These are phyloP conservation scores for Abrostola tripartita DNA, from an alignment of 2,888 invertebrate species.

Conservation along the genomic window DNA sequence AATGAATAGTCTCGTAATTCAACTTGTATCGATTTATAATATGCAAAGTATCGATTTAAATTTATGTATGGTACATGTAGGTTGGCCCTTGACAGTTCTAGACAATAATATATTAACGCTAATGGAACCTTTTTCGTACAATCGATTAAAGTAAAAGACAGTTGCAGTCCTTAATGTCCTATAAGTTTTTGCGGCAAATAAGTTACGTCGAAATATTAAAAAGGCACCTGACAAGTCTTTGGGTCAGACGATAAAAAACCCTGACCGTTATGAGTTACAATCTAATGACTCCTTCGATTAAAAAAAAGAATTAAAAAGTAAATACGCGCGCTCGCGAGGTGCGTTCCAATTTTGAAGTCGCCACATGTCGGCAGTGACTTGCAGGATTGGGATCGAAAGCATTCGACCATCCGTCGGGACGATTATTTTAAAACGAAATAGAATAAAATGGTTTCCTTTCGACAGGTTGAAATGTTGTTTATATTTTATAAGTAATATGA, in stretches of 20 bases:
- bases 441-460: slow-evolving; percentile 59
- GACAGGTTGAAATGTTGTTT: slow-evolving; percentile 57
- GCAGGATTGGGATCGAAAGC: slow-evolving; percentile 63
- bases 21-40: slow-evolving; percentile 32
- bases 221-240: slow-evolving; percentile 75
- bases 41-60: slow-evolving; percentile 41
- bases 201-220: slow-evolving; percentile 68
- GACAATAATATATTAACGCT: slow-evolving; percentile 58
- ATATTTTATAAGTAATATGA: slow-evolving; percentile 55
- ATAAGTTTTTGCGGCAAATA: slow-evolving; percentile 68
- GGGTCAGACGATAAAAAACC: slow-evolving; percentile 69
- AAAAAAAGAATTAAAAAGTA: slow-evolving; percentile 75
- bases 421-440: slow-evolving; percentile 62
- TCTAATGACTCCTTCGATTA: slow-evolving; percentile 82
- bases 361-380: slow-evolving; percentile 86
- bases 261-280: slow-evolving; percentile 83
- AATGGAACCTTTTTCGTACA: slow-evolving; percentile 35
- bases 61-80: slow-evolving; percentile 38
- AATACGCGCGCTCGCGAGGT: slow-evolving; percentile 72
- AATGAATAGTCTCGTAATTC: slow-evolving; percentile 5
- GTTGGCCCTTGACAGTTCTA: slow-evolving; percentile 58
- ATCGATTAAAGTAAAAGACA: slow-evolving; percentile 57
- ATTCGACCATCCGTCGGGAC: slow-evolving; percentile 51
- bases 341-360: slow-evolving; percentile 79
- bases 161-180: slow-evolving; percentile 64